Conservation (phyloP, 2,888 invertebrate species). For the Mylabris sibirica region DNA sequence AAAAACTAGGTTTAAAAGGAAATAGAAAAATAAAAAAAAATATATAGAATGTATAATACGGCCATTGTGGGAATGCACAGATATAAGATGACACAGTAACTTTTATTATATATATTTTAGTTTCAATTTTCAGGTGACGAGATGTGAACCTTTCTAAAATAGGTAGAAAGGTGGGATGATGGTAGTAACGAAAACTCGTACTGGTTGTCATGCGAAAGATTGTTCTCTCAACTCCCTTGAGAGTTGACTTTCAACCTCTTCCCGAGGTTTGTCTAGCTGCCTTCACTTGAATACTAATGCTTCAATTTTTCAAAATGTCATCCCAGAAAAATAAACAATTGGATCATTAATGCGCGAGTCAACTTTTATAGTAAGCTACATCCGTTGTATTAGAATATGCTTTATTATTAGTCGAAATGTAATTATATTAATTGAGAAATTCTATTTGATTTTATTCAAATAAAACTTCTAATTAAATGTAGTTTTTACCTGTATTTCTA, state of each 20-base stretch:
- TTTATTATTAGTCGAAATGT: neutral
- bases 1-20: neutral
- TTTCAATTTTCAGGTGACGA: slow-evolving; percentile 47
- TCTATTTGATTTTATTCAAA: neutral
- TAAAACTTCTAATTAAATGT: neutral
- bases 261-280: slow-evolving; percentile 53
- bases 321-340: slow-evolving; percentile 51
- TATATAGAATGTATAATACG: neutral
- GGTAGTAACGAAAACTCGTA: slow-evolving; percentile 41
- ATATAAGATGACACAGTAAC: slow-evolving; percentile 20
- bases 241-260: slow-evolving; percentile 56
- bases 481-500: neutral
- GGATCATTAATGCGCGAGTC: slow-evolving; percentile 40
- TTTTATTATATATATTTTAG: slow-evolving; percentile 37
- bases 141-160: slow-evolving; percentile 35
- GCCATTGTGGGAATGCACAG: slow-evolving; percentile 1
- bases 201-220: slow-evolving; percentile 55
- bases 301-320: slow-evolving; percentile 53
- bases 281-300: slow-evolving; percentile 55
- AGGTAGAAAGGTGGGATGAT: slow-evolving; percentile 31
- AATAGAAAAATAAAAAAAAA: neutral
- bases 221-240: slow-evolving; percentile 50
- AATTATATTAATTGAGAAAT: neutral
- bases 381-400: neutral
- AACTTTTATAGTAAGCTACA: slow-evolving; percentile 1